phyloP scores from a whole-genome alignment of 2,113 vertebrate species.

The Panurus biarmicus region DNA sequence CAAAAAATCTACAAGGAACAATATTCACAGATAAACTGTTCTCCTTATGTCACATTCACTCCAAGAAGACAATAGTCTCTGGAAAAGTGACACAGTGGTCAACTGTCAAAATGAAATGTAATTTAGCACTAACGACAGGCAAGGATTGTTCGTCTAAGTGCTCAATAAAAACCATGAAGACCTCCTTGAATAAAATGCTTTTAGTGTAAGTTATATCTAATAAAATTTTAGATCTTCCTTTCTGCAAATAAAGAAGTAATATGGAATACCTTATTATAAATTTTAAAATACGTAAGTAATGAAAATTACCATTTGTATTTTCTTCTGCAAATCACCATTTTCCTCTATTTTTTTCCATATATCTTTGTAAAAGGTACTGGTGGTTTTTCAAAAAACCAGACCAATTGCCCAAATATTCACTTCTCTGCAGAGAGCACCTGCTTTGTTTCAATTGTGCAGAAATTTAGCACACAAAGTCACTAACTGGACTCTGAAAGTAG shows the following conservation, averaged over 20 bases:
- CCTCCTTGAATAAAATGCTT: constrained; percentile 32
- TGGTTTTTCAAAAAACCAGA: not conserved
- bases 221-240: not conserved
- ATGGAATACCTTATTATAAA: not conserved
- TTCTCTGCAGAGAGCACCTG: not conserved
- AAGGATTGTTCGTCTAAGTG: constrained; percentile 33
- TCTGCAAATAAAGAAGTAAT: not conserved
- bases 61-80: constrained; percentile 47
- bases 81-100: constrained; percentile 41
- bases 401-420: not conserved
- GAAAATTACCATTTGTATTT: not conserved
- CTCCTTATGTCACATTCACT: constrained; percentile 33
- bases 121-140: constrained; percentile 54
- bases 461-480: not conserved
- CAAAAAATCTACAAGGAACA: constrained; percentile 19
- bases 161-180: constrained; percentile 23
- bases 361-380: not conserved
- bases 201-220: constrained; percentile 14
- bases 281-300: not conserved
- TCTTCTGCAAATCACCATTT: not conserved
- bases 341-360: not conserved
- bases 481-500: not conserved
- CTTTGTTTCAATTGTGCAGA: not conserved
- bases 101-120: constrained; percentile 58
- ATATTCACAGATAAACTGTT: constrained; percentile 42